Base-by-base conservation (phyloP, 2,888 invertebrate genomes). In the Cryptocephalus moraei region DNA sequence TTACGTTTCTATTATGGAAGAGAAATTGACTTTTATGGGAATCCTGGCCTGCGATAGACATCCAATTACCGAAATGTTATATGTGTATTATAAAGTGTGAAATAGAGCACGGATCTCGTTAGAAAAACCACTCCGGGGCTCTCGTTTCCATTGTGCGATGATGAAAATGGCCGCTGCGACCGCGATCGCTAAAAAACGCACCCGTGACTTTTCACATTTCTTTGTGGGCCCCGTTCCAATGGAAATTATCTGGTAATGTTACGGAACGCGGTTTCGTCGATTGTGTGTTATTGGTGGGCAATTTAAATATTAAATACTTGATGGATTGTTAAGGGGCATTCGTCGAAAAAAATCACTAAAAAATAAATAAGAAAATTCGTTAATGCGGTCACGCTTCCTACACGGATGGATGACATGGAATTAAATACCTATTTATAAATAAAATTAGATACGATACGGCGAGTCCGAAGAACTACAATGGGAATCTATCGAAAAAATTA, bases 61-160 rank as follows among this genome's bases (percentile, higher is more conserved):
- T 41, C 43, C 52, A 53, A 55, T 55, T 55, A 55, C 45, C 44
- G 49, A 51, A 53, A 55, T 51, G 43, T 47, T 52, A 45, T 53
- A 49, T 55, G 48, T 51, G 44, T 43, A 51, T 55, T 52, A 51
- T 55, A 41, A 47, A 47, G 55, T 55, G 55, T 55, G 53, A 55
- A 55, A 55, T 55, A 43, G 53, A 48, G 43, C 48, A 43, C 36
- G 45, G 47, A 49, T 49, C 53, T 52, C 42, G 52, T 55, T 55
- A 52, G 54, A 52, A 48, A 38, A 33, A 22, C 44, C 44, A 48
- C 51, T 51, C 33, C 22, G 22, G 22, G 22, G 22, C 22, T 45
- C 31, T 38, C 10, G 22, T 43, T 11, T 12, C 44, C 46, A 48
- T 51, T 51, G 51, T 51, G 43, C 46, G 40, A 39, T 34, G n/a